Conservation (phyloP, 2,888 invertebrate species). For the Drosophila neutralis region DNA sequence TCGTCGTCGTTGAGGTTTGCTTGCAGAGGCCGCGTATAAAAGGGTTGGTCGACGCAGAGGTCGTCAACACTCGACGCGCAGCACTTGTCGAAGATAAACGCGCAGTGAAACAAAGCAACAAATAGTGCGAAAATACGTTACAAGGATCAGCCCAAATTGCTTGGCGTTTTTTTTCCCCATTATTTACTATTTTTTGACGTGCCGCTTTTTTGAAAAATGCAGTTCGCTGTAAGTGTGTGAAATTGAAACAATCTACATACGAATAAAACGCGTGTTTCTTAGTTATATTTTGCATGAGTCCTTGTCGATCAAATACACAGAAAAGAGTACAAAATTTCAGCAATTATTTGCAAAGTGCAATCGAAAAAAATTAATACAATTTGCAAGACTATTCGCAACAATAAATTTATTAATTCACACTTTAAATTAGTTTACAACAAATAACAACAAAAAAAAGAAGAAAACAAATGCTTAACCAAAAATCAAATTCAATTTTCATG, state of each 20-base stretch:
- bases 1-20: slow-evolving; percentile 31
- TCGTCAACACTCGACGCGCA: slow-evolving; percentile 68
- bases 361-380: neutral
- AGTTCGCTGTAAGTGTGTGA: slow-evolving; percentile 57
- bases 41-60: slow-evolving; percentile 63
- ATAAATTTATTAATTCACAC: neutral
- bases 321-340: neutral
- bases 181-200: slow-evolving; percentile 29
- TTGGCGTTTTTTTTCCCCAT: slow-evolving; percentile 14
- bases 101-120: slow-evolving; percentile 8
- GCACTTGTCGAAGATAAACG: slow-evolving; percentile 52
- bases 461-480: neutral
- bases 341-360: neutral
- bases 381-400: neutral
- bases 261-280: neutral
- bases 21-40: slow-evolving; percentile 71
- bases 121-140: slow-evolving; percentile 1
- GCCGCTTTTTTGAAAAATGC: slow-evolving; percentile 44
- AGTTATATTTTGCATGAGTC: neutral
- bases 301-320: neutral
- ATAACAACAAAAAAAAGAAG: neutral
- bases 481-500: slow-evolving; percentile 25
- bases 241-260: slow-evolving; percentile 1
- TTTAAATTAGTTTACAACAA: neutral
- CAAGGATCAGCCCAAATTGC: slow-evolving; percentile 47